Base-by-base conservation (phyloP, 2,888 invertebrate species). In the Troides aeacus region DNA sequence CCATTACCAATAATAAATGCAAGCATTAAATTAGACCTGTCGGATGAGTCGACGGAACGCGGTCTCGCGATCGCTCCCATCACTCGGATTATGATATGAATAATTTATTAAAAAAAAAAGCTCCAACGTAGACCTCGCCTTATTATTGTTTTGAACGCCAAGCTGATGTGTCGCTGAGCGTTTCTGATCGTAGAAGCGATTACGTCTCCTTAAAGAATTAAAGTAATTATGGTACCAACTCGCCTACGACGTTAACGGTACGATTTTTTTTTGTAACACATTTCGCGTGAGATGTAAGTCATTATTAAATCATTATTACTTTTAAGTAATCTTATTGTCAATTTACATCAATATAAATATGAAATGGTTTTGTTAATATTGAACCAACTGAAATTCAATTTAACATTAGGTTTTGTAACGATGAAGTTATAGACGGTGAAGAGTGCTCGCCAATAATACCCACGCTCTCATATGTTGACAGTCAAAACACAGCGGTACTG, bases 1-100 rank as follows among this genome's bases (percentile, higher is more conserved):
- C 92, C 90, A 91, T 91, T 91, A 89, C 87, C 88, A 90, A 90
- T 92, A 90, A 91, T 92, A 92, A 92, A 92, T 91, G 92, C 91
- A 87, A 86, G 92, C 87, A 92, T 92, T 92, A 92, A 90, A 89
- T 91, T 90, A 89, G 87, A 88, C 86, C 89, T 86, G 90, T 89
- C 89, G 86, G 89, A 89, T 90, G 92, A 91, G 88, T 90, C 89
- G 90, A 82, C 89, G 86, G 87, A 87, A 88, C 84, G 86, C 76
- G 77, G 82, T 73, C 80, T 76, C 77, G 85, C 82, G 82, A 87
- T 85, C 86, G 85, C 85, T 86, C 82, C 88, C 87, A 89, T 91
- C 90, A 88, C 84, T 87, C 82, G 88, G 91, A 92, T 91, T 92
- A 92, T 89, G 85, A 90, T 90, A 92, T 92, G 91, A 92, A 92